Percentiles rank a stretch among this genome's conserved stretches.
These are phyloP conservation scores for Macrobrachium rosenbergii DNA, from an alignment of 1,140 invertebrate genomes.

Conservation along the genomic window DNA sequence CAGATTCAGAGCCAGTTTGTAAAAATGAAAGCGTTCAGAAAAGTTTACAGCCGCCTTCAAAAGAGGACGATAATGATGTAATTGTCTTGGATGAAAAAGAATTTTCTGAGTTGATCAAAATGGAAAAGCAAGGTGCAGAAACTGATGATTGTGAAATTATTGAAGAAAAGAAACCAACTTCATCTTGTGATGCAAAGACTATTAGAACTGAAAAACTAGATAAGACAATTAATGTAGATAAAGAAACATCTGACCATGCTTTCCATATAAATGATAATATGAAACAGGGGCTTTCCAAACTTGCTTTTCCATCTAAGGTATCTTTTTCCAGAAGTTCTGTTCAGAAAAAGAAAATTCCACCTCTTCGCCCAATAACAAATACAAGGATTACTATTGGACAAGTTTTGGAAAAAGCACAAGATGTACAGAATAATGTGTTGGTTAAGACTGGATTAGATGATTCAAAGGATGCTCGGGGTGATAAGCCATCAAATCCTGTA, in stretches of 20 bases:
- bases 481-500: neutral
- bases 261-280: conserved; percentile 54
- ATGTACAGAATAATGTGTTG: conserved; percentile 29
- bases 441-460: neutral
- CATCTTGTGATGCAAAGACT: neutral
- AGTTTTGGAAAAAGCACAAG: conserved; percentile 47
- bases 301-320: conserved; percentile 41
- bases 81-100: too few species aligned
- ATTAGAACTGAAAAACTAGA: neutral
- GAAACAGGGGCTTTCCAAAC: conserved; percentile 43
- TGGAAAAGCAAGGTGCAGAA: neutral
- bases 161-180: conserved; percentile 2
- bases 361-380: conserved; percentile 10
- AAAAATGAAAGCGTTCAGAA: too few species aligned
- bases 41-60: too few species aligned
- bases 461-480: neutral
- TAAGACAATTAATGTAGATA: neutral
- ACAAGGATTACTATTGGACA: conserved; percentile 51
- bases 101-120: neutral
- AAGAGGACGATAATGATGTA: too few species aligned
- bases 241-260: neutral
- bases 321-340: neutral
- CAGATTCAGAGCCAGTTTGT: too few species aligned
- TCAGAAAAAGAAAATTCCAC: conserved; percentile 29
- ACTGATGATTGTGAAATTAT: neutral